A percentile compares a stretch with the other conserved stretches of the same genome.
Evolutionary conservation across 2,797 vertebrate genomes (phyloP).

Genomic region (Podarcis siculus): DNA sequence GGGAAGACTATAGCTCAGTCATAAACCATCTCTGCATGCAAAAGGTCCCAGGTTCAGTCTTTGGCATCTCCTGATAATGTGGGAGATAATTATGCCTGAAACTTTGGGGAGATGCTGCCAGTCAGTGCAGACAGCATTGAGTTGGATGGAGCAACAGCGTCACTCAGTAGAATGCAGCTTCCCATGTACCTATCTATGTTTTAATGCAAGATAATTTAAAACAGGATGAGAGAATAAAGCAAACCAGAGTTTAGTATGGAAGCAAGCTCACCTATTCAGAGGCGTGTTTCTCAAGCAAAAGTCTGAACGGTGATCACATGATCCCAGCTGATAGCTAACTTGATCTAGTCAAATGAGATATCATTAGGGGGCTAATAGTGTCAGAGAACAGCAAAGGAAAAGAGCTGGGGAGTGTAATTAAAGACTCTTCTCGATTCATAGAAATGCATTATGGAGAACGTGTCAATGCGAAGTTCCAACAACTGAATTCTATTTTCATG

Average conservation of each 20-base stretch:
- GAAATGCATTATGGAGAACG: constrained; percentile 29
- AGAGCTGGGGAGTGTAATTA: constrained; percentile 41
- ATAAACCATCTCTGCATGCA: no score
- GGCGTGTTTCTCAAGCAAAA: neutral
- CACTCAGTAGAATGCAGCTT: no score
- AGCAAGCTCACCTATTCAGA: neutral
- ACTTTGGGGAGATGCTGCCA: no score
- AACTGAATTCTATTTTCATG: constrained; percentile 30
- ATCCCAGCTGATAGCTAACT: constrained; percentile 42
- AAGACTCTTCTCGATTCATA: constrained; percentile 43
- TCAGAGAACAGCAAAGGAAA: constrained; percentile 44
- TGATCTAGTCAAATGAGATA: constrained; percentile 43
- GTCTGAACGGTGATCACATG: neutral
- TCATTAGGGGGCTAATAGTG: constrained; percentile 52
- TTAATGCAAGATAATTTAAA: neutral
- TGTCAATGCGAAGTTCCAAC: constrained; percentile 20
- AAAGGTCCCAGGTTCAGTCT: neutral
- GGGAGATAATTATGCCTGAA: no score
- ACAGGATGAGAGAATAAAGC: neutral
- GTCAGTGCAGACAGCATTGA: no score
- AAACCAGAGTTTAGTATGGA: neutral
- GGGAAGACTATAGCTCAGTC: neutral
- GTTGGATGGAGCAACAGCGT: no score
- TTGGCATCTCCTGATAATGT: no score
- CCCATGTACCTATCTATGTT: no score